These are phyloP conservation scores for Megaceryle torquata DNA, from an alignment of 2,113 vertebrate genomes.

Conservation along the genomic window DNA sequence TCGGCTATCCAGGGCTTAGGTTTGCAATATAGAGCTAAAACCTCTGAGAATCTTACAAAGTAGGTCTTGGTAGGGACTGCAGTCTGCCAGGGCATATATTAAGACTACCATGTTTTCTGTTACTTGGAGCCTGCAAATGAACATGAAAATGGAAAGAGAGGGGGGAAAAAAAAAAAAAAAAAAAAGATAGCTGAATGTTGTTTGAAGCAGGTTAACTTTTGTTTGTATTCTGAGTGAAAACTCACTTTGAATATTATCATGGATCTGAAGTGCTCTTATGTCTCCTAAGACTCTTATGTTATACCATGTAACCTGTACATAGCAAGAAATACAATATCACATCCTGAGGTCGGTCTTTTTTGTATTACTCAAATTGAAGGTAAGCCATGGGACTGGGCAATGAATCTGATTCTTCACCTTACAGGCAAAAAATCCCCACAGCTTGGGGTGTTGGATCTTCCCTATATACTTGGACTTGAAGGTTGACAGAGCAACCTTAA, in stretches of 20 bases:
- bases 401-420: background rate
- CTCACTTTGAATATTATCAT: background rate
- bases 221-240: background rate
- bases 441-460: background rate
- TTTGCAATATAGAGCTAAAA: background rate
- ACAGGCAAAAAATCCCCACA: background rate
- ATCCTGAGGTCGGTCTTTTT: background rate
- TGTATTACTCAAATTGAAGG: background rate
- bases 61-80: background rate
- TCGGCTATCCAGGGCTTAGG: background rate
- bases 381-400: background rate
- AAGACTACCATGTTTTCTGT: background rate
- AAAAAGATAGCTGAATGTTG: background rate
- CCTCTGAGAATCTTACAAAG: background rate
- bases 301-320: background rate
- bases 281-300: background rate
- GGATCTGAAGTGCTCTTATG: background rate
- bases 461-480: background rate
- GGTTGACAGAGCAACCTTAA: background rate
- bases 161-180: no score
- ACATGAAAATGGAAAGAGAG: background rate
- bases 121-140: background rate
- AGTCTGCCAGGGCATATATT: accelerated
- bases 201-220: background rate
- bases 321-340: background rate